Percentiles rank a stretch among this genome's conserved stretches.
These are phyloP conservation scores for Antedon mediterranea DNA, from an alignment of 53 echinoderm and acorn worm genomes.

Conservation along the genomic window DNA sequence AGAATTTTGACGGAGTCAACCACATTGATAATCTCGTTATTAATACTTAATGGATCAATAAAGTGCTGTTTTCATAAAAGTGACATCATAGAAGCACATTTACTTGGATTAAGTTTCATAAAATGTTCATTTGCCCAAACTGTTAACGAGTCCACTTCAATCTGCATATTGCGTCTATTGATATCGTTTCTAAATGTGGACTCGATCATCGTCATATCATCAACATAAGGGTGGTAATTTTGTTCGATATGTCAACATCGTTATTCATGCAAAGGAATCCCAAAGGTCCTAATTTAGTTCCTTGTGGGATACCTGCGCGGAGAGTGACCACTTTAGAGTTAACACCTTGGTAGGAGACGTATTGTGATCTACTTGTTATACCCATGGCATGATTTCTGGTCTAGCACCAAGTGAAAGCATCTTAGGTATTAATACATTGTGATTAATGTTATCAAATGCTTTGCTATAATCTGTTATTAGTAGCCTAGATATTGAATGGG, in stretches of 20 bases:
- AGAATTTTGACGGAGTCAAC: neutral
- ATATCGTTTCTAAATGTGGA: neutral
- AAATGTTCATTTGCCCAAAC: neutral
- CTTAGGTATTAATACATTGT: conserved; percentile 7
- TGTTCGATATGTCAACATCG: conserved; percentile 8
- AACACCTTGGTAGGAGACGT: conserved; percentile 10
- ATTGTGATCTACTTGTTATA: conserved; percentile 7
- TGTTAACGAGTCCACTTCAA: neutral
- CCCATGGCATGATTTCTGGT: conserved; percentile 6
- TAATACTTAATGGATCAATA: neutral
- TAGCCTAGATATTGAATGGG: conserved; percentile 3
- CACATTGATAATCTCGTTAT: neutral
- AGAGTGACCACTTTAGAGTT: conserved; percentile 8
- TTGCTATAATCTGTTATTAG: conserved; percentile 7
- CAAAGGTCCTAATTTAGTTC: too few species aligned
- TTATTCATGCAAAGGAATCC: too few species aligned
- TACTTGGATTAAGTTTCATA: neutral
- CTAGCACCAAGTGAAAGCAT: neutral
- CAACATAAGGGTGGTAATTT: conserved; percentile 5
- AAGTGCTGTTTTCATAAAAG: too few species aligned
- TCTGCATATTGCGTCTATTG: neutral
- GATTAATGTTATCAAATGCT: conserved; percentile 2
- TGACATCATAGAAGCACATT: too few species aligned
- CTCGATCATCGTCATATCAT: conserved; percentile 13
- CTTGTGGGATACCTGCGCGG: conserved; percentile 14